A percentile compares a stretch with the other conserved stretches of the same genome.
Conservation (phyloP, 2,797 vertebrate species). For the Rhinoraja longicauda region DNA sequence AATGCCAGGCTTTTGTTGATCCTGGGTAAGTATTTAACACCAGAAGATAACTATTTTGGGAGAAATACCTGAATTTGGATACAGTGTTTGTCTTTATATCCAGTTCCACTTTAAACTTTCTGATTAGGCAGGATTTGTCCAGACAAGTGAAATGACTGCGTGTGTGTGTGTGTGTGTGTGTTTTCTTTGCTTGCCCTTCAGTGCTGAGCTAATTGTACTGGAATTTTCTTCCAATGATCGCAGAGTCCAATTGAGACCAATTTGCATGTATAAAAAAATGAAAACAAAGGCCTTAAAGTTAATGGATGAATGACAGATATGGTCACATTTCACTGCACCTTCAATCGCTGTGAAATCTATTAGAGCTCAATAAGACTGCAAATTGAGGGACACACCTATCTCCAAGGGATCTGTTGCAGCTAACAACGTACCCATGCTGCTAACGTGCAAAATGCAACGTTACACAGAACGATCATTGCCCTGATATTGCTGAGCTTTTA, state of each 20-base stretch:
- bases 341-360: not conserved
- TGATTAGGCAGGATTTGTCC: not conserved
- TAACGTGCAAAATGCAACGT: not conserved
- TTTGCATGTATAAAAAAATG: not conserved
- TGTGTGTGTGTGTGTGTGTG: too few species aligned
- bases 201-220: not conserved
- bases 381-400: not conserved
- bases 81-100: not conserved
- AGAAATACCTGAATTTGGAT: not conserved
- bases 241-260: not conserved
- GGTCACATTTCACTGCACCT: not conserved
- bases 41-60: not conserved
- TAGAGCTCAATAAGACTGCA: not conserved
- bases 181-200: not conserved
- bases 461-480: not conserved
- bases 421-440: not conserved
- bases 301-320: not conserved
- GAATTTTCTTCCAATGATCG: conserved; percentile 2
- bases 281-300: not conserved
- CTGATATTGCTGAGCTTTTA: not conserved
- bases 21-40: not conserved
- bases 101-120: not conserved
- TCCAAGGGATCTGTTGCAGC: not conserved
- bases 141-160: not conserved
- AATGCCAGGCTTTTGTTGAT: not conserved